Evolutionary conservation across 2,888 invertebrate species (phyloP), one percentile per base, ranked within the genome.

Genomic region (Leptogaster cylindrica): DNA sequence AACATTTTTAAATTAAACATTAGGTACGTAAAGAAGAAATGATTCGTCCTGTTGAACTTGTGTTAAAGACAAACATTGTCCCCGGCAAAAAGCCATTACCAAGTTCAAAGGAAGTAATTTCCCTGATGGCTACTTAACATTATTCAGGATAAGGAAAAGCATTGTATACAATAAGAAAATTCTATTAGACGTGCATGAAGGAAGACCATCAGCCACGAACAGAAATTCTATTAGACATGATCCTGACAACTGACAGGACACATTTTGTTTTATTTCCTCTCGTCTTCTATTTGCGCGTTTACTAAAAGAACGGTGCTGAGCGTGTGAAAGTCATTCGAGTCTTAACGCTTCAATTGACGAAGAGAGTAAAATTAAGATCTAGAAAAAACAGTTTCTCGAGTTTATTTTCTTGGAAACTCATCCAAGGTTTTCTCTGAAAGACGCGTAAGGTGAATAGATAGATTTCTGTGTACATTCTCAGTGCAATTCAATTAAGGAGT

Each of bases 41-140:
- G n/a, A n/a, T n/a, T n/a, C n/a, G n/a, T n/a, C n/a, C n/a, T 14
- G 55, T 36, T 55, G 33, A 55, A 55, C 55, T 55, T 36, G 16
- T 39, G 36, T 55, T 55, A 55, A 55, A 55, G 39, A 31, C 25
- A 25, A 31, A 23, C 36, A 36, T 23, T 23, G 36, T 39, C 12
- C 55, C 39, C n/a, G n/a, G 55, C 36, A 55, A 36, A 39, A 36
- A 55, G 14, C 55, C 39, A 55, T 55, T 55, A 36, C 55, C 16
- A 12, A 55, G 36, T 36, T 36, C 36, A 55, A 55, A 55, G 55
- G 39, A 55, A 55, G 39, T 23, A 36, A 55, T 12, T 36, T 39
- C 10, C 16, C 23, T 31, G 18, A 23, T 20, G 33, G 20, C 39
- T 55, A 3, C 20, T 36, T 36, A 36, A 23, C 23, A 33, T 39